Evolutionary conservation across 1,140 invertebrate species (phyloP), one percentile per base, ranked within the genome.

Genomic region (Helicoverpa armigera): DNA sequence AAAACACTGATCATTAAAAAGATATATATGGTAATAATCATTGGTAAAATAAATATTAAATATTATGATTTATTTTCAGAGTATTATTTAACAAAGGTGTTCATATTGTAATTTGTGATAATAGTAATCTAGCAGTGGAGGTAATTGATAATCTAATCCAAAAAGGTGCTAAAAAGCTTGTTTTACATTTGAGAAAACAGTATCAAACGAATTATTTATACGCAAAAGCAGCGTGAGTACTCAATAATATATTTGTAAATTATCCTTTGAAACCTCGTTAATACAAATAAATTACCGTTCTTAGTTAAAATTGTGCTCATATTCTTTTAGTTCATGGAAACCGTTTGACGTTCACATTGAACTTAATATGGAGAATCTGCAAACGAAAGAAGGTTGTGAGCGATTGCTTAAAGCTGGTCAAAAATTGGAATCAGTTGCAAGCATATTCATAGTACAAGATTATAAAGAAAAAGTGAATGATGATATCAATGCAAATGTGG

Each of bases 361-460:
- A 48, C 12, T 72, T n/a, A 29, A 31, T 16, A 79, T 10, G 13
- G 67, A 82, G 9, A 43, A 56, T 43, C 10, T 75, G 13, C 18
- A 60, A n/a, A 79, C 76, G 0, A 75, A 74, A 54, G 13, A 73
- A 31, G 76, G 63, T 18, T 79, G 81, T 70, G 53, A 3, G 9
- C 65, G 63, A 13, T 12, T 79, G 13, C n/a, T 82, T 14, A 79
- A 69, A 29, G 67, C 53, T n/a, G 77, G 54, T 35, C 54, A 43
- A 56, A 74, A 79, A 35, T 13, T 58, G n/a, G 75, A 58, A 1
- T n/a, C 51, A 35, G 18, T 82, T 4, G 58, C 73, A 12, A 69
- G 69, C n/a, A 58, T 82, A n/a, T 82, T 74, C 48, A 14, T 82
- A 29, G 23, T 82, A 12, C 29, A 54, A 12, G 51, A 69, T 65